A percentile compares a stretch with the other conserved stretches of the same genome.
Evolutionary conservation across 2,113 vertebrate species (phyloP).

Genomic region (Melanerpes aurifrons): DNA sequence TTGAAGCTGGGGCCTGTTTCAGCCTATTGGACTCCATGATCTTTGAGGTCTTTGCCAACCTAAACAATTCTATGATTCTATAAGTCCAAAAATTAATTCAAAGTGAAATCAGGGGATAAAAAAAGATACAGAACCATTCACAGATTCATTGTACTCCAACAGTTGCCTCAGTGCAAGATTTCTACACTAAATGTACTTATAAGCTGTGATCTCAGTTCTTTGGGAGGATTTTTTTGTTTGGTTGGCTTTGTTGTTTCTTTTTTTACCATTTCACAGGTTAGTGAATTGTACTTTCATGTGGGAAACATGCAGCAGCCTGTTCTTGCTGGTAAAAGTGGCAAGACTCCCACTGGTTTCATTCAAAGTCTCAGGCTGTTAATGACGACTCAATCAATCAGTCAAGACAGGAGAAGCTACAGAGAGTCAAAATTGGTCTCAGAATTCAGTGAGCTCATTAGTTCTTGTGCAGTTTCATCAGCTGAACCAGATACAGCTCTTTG

Average conservation of each 20-base stretch:
- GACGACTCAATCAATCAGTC: constrained; percentile 62
- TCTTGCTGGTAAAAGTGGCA: constrained; percentile 44
- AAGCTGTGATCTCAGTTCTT: constrained; percentile 6
- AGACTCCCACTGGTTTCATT: constrained; percentile 66
- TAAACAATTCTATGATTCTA: too few species aligned
- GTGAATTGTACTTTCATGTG: constrained; percentile 24
- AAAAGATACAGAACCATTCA: background rate
- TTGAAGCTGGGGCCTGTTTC: too few species aligned
- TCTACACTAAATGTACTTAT: background rate
- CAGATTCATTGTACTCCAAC: background rate
- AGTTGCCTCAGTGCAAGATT: background rate
- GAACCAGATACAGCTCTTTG: background rate
- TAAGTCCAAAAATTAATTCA: background rate
- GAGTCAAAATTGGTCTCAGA: constrained; percentile 30
- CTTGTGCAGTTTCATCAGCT: background rate
- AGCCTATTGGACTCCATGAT: too few species aligned
- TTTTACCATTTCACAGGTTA: background rate
- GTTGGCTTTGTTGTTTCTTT: background rate
- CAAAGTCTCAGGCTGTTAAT: constrained; percentile 58
- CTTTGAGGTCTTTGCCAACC: too few species aligned
- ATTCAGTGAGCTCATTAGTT: constrained; percentile 37
- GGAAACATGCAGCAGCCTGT: constrained; percentile 33
- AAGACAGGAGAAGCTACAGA: constrained; percentile 4
- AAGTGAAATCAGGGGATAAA: background rate
- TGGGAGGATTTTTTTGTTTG: background rate